Percentiles rank a stretch among this genome's conserved stretches.
phyloP scores from a whole-genome alignment of 2,888 invertebrate genomes.

The Melikaiella ostensackeni region DNA sequence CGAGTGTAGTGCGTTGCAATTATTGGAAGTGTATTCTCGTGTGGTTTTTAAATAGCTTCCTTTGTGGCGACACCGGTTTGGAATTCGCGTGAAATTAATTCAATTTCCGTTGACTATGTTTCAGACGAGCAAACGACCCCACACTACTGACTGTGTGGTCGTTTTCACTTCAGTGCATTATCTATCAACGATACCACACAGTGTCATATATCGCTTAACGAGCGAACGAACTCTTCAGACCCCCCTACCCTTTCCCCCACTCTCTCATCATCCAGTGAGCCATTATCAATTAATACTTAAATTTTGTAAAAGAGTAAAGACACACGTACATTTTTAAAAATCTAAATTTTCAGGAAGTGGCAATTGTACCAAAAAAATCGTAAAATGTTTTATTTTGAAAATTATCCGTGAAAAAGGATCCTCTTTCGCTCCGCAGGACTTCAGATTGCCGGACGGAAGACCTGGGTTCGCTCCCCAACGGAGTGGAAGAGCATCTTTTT shows the following conservation, averaged over 20 bases:
- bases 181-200: constrained; percentile 37
- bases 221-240: background rate
- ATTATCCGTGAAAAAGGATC: no score
- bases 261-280: background rate
- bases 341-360: no score
- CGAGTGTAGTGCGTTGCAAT: background rate
- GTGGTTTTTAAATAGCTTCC: constrained; percentile 42
- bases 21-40: constrained; percentile 37
- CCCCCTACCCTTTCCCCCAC: background rate
- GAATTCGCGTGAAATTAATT: constrained; percentile 42
- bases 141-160: constrained; percentile 22
- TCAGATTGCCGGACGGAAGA: no score
- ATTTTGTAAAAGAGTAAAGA: background rate
- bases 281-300: constrained; percentile 20
- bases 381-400: no score
- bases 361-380: no score
- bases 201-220: constrained; percentile 30
- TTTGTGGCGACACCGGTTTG: constrained; percentile 33
- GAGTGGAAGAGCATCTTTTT: no score
- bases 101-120: constrained; percentile 40
- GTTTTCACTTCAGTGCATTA: constrained; percentile 35
- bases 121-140: constrained; percentile 39
- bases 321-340: no score
- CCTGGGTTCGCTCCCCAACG: no score
- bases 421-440: no score